These are phyloP conservation scores for Natrix natrix DNA, from an alignment of 2,797 vertebrate genomes.

Conservation along the genomic window DNA sequence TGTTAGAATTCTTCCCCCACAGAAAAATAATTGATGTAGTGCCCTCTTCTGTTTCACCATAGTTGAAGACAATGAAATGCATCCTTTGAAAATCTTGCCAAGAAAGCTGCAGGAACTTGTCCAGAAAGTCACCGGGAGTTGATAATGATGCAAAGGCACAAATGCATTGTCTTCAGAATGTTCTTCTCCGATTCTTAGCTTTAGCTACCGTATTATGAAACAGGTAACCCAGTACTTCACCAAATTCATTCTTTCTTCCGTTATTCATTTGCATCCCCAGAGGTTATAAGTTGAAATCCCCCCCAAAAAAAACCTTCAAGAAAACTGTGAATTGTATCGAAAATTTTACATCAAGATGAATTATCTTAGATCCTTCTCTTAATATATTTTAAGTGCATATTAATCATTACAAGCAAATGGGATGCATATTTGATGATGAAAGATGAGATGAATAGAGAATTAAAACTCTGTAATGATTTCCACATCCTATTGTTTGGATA, in stretches of 20 bases:
- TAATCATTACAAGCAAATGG: constrained; percentile 11
- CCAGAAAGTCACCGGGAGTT: not conserved
- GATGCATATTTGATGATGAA: not conserved
- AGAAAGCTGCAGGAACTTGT: not conserved
- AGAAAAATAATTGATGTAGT: not conserved
- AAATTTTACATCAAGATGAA: constrained; percentile 2
- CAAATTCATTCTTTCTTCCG: not conserved
- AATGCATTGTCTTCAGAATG: not conserved
- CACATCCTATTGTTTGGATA: constrained; percentile 6
- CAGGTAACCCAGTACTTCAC: not conserved
- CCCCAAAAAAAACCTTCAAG: not conserved
- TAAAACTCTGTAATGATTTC: constrained; percentile 4
- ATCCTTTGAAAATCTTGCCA: not conserved
- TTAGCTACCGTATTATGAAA: not conserved
- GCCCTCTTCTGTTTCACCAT: not conserved
- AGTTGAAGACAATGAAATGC: not conserved
- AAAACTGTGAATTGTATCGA: not conserved
- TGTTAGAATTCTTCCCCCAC: not conserved
- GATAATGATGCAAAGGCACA: not conserved
- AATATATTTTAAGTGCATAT: not conserved
- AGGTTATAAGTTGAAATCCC: not conserved
- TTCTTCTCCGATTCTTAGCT: not conserved
- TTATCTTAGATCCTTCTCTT: not conserved
- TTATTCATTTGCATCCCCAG: not conserved
- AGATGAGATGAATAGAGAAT: constrained; percentile 1